Evolutionary conservation across 2,113 vertebrate species (phyloP).

Genomic region (Pandion haliaetus): DNA sequence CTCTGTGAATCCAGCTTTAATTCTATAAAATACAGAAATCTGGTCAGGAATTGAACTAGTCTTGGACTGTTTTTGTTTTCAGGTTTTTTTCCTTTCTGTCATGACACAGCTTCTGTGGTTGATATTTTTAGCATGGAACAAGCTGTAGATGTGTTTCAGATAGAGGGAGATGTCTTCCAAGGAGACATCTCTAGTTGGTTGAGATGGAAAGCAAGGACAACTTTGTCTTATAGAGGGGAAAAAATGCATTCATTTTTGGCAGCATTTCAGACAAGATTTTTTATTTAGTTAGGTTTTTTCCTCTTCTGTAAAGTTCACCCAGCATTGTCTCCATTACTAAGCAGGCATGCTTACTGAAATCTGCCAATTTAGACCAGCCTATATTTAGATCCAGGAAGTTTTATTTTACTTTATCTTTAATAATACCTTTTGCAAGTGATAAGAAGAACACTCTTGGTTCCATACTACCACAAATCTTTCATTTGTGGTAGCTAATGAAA

Average conservation of each 20-base stretch:
- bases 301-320: constrained; percentile 33
- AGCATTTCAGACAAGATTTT: constrained; percentile 41
- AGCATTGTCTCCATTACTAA: constrained; percentile 41
- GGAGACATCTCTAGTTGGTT: neutral
- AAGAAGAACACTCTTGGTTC: neutral
- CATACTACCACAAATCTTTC: constrained; percentile 25
- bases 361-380: constrained; percentile 32
- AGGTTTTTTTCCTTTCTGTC: neutral
- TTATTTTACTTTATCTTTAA: constrained; percentile 15
- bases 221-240: neutral
- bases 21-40: neutral
- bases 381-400: constrained; percentile 43
- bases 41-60: neutral
- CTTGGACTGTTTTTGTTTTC: neutral
- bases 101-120: neutral
- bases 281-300: constrained; percentile 16
- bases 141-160: neutral
- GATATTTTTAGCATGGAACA: neutral
- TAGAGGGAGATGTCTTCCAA: neutral
- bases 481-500: constrained; percentile 51
- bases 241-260: constrained; percentile 31
- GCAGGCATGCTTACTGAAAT: constrained; percentile 32
- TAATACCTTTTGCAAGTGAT: neutral
- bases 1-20: neutral
- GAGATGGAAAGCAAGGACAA: neutral